Percentiles rank a stretch among this genome's conserved stretches.
Conservation (phyloP, 2,113 vertebrate species). For the Malurus elegans region DNA sequence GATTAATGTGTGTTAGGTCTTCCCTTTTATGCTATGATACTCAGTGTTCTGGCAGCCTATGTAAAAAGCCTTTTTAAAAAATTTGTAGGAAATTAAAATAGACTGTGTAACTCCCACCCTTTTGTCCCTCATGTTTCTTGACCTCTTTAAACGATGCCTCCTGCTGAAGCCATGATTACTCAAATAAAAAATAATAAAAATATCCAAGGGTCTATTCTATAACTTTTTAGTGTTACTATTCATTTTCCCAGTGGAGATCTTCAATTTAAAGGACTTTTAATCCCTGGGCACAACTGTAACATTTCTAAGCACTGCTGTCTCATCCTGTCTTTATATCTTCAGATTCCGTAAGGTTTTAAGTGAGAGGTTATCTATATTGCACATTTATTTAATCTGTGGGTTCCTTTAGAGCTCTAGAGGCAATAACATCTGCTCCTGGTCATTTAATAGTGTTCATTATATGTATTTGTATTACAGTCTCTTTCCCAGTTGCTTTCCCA, state of each 20-base stretch:
- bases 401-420: neutral
- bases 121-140: neutral
- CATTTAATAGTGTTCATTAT: neutral
- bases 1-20: neutral
- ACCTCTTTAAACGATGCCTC: neutral
- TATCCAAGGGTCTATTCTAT: neutral
- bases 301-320: neutral
- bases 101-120: rapidly evolving
- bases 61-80: neutral
- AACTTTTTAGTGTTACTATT: neutral
- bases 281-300: neutral
- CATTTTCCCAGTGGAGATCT: neutral
- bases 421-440: neutral
- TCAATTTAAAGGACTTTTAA: neutral
- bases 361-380: neutral
- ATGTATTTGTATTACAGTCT: neutral
- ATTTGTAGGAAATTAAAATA: neutral
- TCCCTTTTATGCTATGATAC: neutral
- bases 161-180: neutral
- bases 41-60: neutral
- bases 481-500: neutral
- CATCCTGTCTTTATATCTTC: neutral
- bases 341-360: neutral
- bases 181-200: neutral
- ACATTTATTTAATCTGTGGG: neutral